Evolutionary conservation across 35 echinoderm and acorn worm species (phyloP).

Genomic region (Hemicentrotus pulcherrimus): DNA sequence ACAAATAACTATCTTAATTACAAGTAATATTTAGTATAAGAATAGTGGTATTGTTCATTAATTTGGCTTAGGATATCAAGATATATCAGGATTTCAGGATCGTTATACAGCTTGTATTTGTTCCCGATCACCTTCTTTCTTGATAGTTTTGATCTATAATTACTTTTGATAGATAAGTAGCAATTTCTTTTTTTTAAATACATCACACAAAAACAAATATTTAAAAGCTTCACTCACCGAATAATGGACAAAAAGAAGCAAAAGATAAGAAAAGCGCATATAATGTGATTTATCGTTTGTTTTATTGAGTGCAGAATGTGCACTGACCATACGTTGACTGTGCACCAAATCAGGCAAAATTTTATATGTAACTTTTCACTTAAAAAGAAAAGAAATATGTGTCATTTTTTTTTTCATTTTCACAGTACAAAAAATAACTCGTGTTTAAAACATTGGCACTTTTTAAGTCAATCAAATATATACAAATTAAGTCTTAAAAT

Average conservation of each 20-base stretch:
- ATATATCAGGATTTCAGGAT: too few species aligned
- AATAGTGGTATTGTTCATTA: too few species aligned
- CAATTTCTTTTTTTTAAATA: too few species aligned
- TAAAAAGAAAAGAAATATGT: background rate
- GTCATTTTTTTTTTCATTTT: background rate
- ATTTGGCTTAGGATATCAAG: too few species aligned
- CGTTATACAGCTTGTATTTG: too few species aligned
- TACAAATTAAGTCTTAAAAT: background rate
- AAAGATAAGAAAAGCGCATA: background rate
- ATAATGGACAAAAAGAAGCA: background rate
- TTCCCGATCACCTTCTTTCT: too few species aligned
- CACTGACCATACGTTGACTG: background rate
- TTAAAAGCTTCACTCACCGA: too few species aligned
- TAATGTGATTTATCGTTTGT: background rate
- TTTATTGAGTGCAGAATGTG: background rate
- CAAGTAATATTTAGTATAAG: too few species aligned
- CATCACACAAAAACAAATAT: background rate
- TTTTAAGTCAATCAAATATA: background rate
- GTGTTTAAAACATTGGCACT: constrained; percentile 12
- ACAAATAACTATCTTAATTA: too few species aligned
- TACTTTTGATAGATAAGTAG: too few species aligned
- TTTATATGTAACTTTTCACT: background rate
- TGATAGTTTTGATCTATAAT: too few species aligned
- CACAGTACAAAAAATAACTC: background rate
- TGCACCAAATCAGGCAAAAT: background rate